phyloP scores from a whole-genome alignment of 2,888 invertebrate species.

The Napeogenes sylphis region DNA sequence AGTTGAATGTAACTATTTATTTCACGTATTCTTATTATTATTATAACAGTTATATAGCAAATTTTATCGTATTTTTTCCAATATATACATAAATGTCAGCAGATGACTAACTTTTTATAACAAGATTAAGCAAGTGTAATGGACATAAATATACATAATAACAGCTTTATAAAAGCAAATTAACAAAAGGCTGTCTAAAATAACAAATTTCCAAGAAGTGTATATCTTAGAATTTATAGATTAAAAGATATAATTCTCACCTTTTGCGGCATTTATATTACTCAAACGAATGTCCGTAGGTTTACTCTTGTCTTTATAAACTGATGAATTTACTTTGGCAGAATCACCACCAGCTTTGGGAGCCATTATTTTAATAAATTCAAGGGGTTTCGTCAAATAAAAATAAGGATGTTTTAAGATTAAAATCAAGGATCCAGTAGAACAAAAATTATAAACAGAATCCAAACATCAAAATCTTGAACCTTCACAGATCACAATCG shows the following conservation, averaged over 20 bases:
- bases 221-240: conserved; percentile 10
- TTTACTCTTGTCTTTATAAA: conserved; percentile 95
- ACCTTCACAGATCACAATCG: too few relatives aligned
- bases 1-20: neutral
- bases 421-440: neutral
- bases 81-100: neutral
- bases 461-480: neutral
- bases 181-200: neutral
- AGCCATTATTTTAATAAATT: conserved; percentile 50
- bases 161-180: neutral
- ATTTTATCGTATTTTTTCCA: neutral
- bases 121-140: too few relatives aligned
- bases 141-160: too few relatives aligned
- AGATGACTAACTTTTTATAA: neutral
- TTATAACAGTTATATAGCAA: neutral
- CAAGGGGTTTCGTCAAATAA: neutral
- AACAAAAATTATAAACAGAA: conserved; percentile 3
- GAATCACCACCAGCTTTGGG: conserved; percentile 73
- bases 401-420: neutral
- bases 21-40: neutral
- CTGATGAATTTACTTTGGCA: conserved; percentile 69
- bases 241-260: conserved; percentile 66
- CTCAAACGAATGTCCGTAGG: conserved; percentile 95
- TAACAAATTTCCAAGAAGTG: neutral
- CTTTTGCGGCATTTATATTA: conserved; percentile 99